Evolutionary conservation across 2,113 vertebrate genomes (phyloP).

Genomic region (Oceanodroma tethys): DNA sequence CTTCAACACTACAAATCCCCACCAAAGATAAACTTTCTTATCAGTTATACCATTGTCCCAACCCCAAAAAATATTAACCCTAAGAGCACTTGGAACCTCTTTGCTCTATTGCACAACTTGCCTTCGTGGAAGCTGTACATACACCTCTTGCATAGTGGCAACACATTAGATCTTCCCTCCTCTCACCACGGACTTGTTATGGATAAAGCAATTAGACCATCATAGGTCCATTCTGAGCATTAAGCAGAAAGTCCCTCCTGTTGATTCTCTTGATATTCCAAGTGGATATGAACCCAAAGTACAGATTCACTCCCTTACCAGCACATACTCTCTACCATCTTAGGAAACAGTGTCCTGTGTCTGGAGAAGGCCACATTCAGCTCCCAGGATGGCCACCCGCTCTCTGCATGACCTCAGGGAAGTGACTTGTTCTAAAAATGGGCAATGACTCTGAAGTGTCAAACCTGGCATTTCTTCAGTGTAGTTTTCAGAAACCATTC

Average conservation of each 20-base stretch:
- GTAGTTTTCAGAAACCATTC: background rate
- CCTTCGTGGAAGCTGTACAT: background rate
- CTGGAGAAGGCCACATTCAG: background rate
- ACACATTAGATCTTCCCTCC: background rate
- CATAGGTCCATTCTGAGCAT: background rate
- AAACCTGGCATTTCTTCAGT: background rate
- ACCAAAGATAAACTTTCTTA: background rate
- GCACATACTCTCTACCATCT: background rate
- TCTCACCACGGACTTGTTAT: background rate
- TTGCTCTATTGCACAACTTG: background rate
- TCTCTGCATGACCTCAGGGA: background rate
- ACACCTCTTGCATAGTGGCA: background rate
- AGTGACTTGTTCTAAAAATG: background rate
- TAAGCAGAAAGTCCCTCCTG: background rate
- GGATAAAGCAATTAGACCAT: background rate
- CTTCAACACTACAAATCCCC: background rate
- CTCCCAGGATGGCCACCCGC: background rate
- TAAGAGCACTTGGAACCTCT: background rate
- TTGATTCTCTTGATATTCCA: background rate
- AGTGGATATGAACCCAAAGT: background rate
- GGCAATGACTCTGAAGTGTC: background rate
- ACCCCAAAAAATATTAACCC: background rate
- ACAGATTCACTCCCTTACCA: background rate
- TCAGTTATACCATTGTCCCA: background rate
- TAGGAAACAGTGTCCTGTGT: background rate